A percentile compares a stretch with the other conserved stretches of the same genome.
phyloP scores from a whole-genome alignment of 2,113 vertebrate species.

The Lepisosteus osseus region DNA sequence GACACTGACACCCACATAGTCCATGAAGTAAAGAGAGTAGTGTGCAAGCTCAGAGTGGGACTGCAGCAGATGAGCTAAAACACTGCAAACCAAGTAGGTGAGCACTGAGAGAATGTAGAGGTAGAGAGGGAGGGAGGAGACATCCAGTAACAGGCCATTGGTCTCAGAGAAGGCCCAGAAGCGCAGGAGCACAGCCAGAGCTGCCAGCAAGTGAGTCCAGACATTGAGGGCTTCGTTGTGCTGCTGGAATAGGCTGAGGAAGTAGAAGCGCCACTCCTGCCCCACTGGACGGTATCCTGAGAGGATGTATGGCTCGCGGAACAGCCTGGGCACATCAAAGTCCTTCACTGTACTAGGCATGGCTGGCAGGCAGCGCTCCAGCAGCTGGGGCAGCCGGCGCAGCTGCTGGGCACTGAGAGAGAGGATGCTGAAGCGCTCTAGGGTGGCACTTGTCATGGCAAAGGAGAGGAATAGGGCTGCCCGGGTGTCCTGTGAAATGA shows the following conservation, averaged over 20 bases:
- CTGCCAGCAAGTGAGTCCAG: conserved; percentile 85
- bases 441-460: conserved; percentile 41
- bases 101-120: conserved; percentile 76
- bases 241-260: conserved; percentile 86
- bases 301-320: conserved; percentile 86
- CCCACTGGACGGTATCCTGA: conserved; percentile 77
- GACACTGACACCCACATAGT: conserved; percentile 84
- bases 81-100: conserved; percentile 79
- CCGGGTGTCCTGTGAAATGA: too few species aligned
- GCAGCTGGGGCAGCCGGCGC: conserved; percentile 65
- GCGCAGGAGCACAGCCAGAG: conserved; percentile 68
- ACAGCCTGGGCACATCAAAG: conserved; percentile 77
- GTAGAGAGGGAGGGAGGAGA: conserved; percentile 69
- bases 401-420: conserved; percentile 75
- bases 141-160: conserved; percentile 48
- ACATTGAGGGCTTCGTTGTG: conserved; percentile 91
- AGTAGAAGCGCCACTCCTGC: conserved; percentile 84
- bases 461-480: not conserved
- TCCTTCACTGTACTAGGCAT: conserved; percentile 73
- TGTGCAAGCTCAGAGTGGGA: conserved; percentile 84
- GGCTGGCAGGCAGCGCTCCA: conserved; percentile 66
- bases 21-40: conserved; percentile 88
- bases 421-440: conserved; percentile 74
- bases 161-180: conserved; percentile 72
- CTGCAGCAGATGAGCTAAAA: conserved; percentile 86